Base-by-base conservation (phyloP, 2,797 vertebrate species). In the Megaceryle alcyon region DNA sequence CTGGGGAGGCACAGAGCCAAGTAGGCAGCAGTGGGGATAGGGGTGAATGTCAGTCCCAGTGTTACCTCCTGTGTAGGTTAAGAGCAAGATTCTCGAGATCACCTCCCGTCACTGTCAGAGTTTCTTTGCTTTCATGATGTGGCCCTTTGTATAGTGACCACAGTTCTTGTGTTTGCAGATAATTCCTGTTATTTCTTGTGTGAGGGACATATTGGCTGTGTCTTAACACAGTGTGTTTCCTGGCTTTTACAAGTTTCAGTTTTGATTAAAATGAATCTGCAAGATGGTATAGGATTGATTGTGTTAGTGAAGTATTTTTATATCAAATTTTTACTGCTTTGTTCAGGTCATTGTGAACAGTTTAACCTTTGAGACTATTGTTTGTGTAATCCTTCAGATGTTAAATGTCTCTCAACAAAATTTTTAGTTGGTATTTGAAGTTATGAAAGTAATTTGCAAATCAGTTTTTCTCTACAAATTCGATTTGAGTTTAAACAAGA, bases 351-450 rank as follows among this genome's bases (percentile, higher is more conserved):
- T 69, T 75, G 61, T 76, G 66, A 86, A 37, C 76, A 63, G 37
- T 82, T 97, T 37, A 76, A 63, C 82, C 63, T 79, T 65, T n/a
- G 22, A 56, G 79, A 33, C 75, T 70, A 1, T 46, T 64, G 48
- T 68, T 85, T 88, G 11, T 71, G 16, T 18, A 37, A 11, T 92
- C 66, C 23, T 82, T 75, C 15, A 87, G 10, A 6, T 66, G 43
- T 35, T 94, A 85, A 39, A 60, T 60, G 54, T 60, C 77, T 94
- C 83, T 28, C 77, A 73, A 39, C 33, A 65, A 86, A 41, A 31
- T 66, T 64, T 87, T 84, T 33, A 82, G 46, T 93, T 79, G 39
- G 61, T 53, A 56, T 29, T 94, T 95, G 66, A 95, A 92, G 43
- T 33, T 35, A 31, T 1, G n/a, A 66, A 76, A 14, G 14, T 82